phyloP scores from a whole-genome alignment of 2,797 vertebrate species.

The Peromyscus melanophrys region DNA sequence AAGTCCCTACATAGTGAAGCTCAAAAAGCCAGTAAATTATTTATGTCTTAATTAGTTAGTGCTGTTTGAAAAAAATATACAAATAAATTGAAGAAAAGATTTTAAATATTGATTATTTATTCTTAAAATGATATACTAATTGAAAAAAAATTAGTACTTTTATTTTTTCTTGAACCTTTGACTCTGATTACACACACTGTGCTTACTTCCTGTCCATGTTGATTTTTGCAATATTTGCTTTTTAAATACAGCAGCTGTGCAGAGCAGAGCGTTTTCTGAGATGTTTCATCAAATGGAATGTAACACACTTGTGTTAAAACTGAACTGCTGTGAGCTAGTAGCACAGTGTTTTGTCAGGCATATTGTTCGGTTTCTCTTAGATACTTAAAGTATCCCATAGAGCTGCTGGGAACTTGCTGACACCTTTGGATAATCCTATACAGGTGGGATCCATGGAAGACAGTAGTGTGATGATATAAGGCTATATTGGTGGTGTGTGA shows the following conservation, averaged over 20 bases:
- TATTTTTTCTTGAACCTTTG: conserved; percentile 5
- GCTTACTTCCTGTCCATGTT: background rate
- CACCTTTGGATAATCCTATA: background rate
- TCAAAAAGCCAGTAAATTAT: background rate
- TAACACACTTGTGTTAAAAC: background rate
- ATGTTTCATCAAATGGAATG: background rate
- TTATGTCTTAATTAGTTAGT: background rate
- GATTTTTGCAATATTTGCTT: background rate
- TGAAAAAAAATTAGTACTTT: background rate
- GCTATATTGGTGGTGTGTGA: background rate
- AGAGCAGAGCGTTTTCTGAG: background rate
- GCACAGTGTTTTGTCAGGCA: background rate
- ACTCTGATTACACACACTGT: background rate
- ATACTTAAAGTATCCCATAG: background rate
- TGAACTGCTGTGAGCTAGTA: background rate
- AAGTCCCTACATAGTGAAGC: background rate
- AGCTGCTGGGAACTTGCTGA: background rate
- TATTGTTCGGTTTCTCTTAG: background rate
- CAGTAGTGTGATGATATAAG: background rate
- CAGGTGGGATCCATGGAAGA: background rate
- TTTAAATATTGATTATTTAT: conserved; percentile 32
- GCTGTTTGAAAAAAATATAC: background rate
- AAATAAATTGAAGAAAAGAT: background rate
- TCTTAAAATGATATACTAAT: background rate
- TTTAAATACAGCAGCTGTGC: background rate